Conservation (phyloP, 2,888 invertebrate species). For the Drosophila mimetica region DNA sequence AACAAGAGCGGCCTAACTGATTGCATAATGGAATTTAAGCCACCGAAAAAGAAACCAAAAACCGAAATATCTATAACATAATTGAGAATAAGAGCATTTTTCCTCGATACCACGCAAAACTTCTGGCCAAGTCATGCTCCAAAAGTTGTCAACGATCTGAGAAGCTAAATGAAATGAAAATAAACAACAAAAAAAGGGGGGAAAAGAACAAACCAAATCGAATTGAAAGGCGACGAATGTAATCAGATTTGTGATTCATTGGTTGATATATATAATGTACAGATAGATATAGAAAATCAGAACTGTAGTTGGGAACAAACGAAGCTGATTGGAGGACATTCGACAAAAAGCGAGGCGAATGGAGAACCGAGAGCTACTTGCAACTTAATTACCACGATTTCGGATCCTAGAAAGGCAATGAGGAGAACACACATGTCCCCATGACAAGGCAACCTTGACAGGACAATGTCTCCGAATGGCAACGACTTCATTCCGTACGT, state of each 20-base stretch:
- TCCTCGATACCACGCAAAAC: conserved; percentile 24
- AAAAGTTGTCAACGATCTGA: conserved; percentile 67
- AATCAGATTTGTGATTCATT: conserved; percentile 74
- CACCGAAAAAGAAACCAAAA: conserved; percentile 36
- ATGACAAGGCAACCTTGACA: conserved; percentile 49
- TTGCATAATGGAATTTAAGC: conserved; percentile 75
- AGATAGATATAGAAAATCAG: conserved; percentile 20
- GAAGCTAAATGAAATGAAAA: conserved; percentile 41
- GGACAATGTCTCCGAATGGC: conserved; percentile 37
- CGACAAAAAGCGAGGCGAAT: conserved; percentile 30
- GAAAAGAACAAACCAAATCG: conserved; percentile 53
- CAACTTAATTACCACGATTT: conserved; percentile 43
- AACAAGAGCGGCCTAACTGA: conserved; percentile 65
- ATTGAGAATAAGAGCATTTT: conserved; percentile 80
- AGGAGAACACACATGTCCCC: conserved; percentile 21
- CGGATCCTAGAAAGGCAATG: conserved; percentile 16
- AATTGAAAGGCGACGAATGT: conserved; percentile 69
- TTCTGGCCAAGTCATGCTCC: conserved; percentile 66
- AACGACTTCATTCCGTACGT: conserved; percentile 27
- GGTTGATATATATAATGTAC: conserved; percentile 33
- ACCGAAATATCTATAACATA: conserved; percentile 69
- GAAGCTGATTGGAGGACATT: conserved; percentile 32
- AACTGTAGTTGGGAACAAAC: conserved; percentile 28
- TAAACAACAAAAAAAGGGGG: conserved; percentile 19
- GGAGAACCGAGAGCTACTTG: conserved; percentile 24